Conservation (phyloP, 2,888 invertebrate species). For the Pachliopta kotzebuea region DNA sequence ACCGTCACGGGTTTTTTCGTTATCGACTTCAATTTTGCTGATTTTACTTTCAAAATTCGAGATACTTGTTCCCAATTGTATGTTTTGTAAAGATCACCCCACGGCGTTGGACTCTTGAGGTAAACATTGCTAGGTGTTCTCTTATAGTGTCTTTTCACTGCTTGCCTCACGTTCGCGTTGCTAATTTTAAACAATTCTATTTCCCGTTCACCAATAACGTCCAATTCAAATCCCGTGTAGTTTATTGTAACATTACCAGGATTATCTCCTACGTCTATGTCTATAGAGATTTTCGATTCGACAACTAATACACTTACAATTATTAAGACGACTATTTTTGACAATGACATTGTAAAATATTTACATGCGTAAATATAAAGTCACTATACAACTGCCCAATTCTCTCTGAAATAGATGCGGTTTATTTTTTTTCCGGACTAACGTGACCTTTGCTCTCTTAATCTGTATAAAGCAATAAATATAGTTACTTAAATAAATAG, state of each 20-base stretch:
- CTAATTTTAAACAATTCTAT: slow-evolving; percentile 49
- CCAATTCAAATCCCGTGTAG: slow-evolving; percentile 47
- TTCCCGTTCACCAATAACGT: slow-evolving; percentile 47
- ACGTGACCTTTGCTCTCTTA: slow-evolving; percentile 2
- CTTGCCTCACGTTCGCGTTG: slow-evolving; percentile 42
- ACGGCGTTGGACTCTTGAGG: slow-evolving; percentile 61
- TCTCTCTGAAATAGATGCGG: not conserved
- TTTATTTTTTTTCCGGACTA: not conserved
- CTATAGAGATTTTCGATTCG: slow-evolving; percentile 47
- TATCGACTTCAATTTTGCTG: slow-evolving; percentile 41
- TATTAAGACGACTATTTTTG: slow-evolving; percentile 23
- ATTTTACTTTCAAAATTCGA: slow-evolving; percentile 41
- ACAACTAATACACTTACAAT: slow-evolving; percentile 28
- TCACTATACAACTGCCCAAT: not conserved
- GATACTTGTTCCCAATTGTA: slow-evolving; percentile 59
- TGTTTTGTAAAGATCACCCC: slow-evolving; percentile 60
- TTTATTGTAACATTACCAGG: slow-evolving; percentile 40
- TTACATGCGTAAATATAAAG: not conserved
- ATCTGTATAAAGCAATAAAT: not conserved
- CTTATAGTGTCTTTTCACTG: slow-evolving; percentile 48
- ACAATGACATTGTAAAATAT: slow-evolving; percentile 3
- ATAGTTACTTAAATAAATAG: not conserved
- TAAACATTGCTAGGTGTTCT: slow-evolving; percentile 47
- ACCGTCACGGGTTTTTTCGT: slow-evolving; percentile 45
- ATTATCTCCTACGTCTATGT: slow-evolving; percentile 40